Percentiles rank a stretch among this genome's conserved stretches.
Conservation (phyloP, 2,888 invertebrate genomes). For the Drosophila pseudotakahashii region DNA sequence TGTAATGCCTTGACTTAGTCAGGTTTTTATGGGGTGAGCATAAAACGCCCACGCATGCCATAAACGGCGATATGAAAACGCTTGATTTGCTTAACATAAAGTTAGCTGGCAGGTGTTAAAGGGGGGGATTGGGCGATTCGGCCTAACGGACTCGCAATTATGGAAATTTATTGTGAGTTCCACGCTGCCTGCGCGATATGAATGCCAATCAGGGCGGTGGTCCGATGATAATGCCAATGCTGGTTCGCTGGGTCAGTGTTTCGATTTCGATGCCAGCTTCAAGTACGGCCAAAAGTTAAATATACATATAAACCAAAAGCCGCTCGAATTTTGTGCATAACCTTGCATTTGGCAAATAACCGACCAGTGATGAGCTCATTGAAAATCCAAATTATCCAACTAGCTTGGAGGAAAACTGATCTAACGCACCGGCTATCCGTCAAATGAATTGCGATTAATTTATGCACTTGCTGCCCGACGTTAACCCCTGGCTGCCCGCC, state of each 20-base stretch:
- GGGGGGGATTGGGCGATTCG: constrained; percentile 1
- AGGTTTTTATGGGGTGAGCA: constrained; percentile 55
- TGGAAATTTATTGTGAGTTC: constrained; percentile 75
- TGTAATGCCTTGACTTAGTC: constrained; percentile 35
- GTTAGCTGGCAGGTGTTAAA: constrained; percentile 17
- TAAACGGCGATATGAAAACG: constrained; percentile 60
- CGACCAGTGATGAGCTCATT: constrained; percentile 42
- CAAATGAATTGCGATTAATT: constrained; percentile 56
- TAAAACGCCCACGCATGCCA: constrained; percentile 63
- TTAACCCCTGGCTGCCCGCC: constrained; percentile 10
- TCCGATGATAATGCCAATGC: constrained; percentile 35
- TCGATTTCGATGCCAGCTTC: constrained; percentile 21
- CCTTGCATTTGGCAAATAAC: constrained; percentile 45
- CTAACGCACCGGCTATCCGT: constrained; percentile 31
- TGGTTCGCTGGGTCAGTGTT: constrained; percentile 41
- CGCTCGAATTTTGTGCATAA: constrained; percentile 30
- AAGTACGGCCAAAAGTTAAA: constrained; percentile 31
- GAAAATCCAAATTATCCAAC: constrained; percentile 15
- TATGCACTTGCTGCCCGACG: constrained; percentile 47
- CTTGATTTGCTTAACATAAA: constrained; percentile 67
- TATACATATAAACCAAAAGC: constrained; percentile 16
- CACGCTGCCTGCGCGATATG: constrained; percentile 52
- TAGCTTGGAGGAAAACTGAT: constrained; percentile 30
- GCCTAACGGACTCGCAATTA: constrained; percentile 72
- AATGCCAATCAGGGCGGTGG: constrained; percentile 61